These are phyloP conservation scores for Macrophya alboannulata DNA, from an alignment of 2,888 invertebrate species.

Conservation along the genomic window DNA sequence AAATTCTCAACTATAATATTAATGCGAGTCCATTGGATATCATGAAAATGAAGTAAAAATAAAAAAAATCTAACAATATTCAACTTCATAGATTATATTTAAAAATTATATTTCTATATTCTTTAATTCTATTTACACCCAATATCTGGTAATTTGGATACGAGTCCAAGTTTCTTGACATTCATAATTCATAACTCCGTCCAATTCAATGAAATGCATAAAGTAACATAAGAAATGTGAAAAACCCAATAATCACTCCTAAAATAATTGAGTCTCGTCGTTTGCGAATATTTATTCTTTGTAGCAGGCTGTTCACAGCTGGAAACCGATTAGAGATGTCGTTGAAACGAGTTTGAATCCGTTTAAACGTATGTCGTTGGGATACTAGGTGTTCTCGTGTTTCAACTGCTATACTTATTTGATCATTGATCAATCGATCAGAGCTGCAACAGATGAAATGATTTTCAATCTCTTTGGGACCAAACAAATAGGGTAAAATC, in stretches of 20 bases:
- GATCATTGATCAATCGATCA: constrained; percentile 96
- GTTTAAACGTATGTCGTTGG: constrained; percentile 94
- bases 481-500: constrained; percentile 3
- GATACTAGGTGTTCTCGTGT: constrained; percentile 96
- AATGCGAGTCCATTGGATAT: not conserved
- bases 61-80: not conserved
- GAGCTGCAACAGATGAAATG: constrained; percentile 85
- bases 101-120: constrained; percentile 19
- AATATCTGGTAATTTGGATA: constrained; percentile 28
- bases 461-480: not conserved
- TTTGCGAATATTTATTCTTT: constrained; percentile 96
- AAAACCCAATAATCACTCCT: constrained; percentile 93
- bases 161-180: constrained; percentile 21
- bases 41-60: not conserved
- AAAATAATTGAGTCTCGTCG: constrained; percentile 96
- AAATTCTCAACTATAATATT: not conserved
- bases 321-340: constrained; percentile 96
- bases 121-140: constrained; percentile 34
- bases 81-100: not conserved
- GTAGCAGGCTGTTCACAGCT: constrained; percentile 92
- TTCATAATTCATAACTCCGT: not conserved
- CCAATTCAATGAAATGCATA: constrained; percentile 89
- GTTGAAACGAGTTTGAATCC: constrained; percentile 95
- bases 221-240: constrained; percentile 92
- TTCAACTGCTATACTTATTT: constrained; percentile 98